Base-by-base conservation (phyloP, 2,797 vertebrate species). In the Sebastes nivosus region DNA sequence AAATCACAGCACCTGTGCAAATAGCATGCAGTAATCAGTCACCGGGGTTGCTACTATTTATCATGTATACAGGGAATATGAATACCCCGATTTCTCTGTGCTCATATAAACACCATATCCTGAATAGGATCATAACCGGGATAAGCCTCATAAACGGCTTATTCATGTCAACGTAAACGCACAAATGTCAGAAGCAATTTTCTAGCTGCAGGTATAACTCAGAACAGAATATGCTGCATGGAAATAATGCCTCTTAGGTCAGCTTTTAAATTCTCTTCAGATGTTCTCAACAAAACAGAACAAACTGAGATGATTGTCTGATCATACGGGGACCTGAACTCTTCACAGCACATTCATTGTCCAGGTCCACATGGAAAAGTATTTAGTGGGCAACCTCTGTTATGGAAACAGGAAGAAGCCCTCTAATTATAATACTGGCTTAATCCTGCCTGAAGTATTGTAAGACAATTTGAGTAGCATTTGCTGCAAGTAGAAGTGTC, bases 401-500 rank as follows among this genome's bases (percentile, higher is more conserved):
- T 13, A 61, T 29, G 6, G 29, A 78, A 64, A 81, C 16, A 58
- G 4, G 20, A 68, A 72, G 20, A 67, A 25, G 14, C n/a, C 25
- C 18, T 79, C 9, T 55, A 73, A 76, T 77, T 65, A 68, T 72
- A 54, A 77, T 57, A 59, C 61, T 75, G 70, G 76, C 20, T 78
- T 36, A 81, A 67, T 80, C 66, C 27, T 80, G 29, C 4, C 67
- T 67, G 12, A 83, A 67, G 16, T 77, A 36, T 80, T 86, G 63
- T 82, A 42, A 79, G 34, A 52, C 3, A 50, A 50, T 50, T 63
- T 55, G 36, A 68, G 64, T 18, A 58, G 46, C 42, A 66, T 80
- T 67, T 72, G 10, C 60, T 69, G 50, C 59, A 76, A 64, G 75
- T 54, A 67, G 25, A 77, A 80, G 54, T 46, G 50, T 65, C 27